These are phyloP conservation scores for Pectinophora gossypiella DNA, from an alignment of 1,140 invertebrate genomes.

Conservation along the genomic window DNA sequence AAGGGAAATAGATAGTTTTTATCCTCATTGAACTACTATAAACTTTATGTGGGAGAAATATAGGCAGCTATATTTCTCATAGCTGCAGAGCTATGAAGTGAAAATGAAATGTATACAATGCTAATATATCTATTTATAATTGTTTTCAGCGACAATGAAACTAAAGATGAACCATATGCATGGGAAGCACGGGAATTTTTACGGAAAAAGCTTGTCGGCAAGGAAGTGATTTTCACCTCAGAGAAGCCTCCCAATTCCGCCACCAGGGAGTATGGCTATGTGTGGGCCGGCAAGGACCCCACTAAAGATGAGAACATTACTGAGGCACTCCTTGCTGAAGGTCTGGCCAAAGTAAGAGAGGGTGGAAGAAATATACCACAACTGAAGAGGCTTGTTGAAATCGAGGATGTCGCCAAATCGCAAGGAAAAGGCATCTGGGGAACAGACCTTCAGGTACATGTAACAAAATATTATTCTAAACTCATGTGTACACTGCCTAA, in stretches of 20 bases:
- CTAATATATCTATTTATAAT: slow-evolving; percentile 11
- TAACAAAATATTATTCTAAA: no score
- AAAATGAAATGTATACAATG: no score
- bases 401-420: slow-evolving; percentile 94
- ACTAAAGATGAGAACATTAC: slow-evolving; percentile 89
- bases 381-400: slow-evolving; percentile 82
- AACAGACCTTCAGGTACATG: slow-evolving; percentile 48
- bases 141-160: slow-evolving; percentile 77
- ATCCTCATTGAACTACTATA: no score
- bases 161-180: slow-evolving; percentile 93
- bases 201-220: slow-evolving; percentile 93
- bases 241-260: slow-evolving; percentile 84
- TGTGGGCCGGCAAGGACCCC: slow-evolving; percentile 90
- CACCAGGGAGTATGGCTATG: slow-evolving; percentile 88
- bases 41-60: no score
- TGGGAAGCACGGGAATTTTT: slow-evolving; percentile 98
- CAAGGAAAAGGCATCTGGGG: slow-evolving; percentile 92
- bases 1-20: no score
- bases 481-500: no score
- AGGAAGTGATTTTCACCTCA: slow-evolving; percentile 88
- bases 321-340: slow-evolving; percentile 91
- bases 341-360: slow-evolving; percentile 89
- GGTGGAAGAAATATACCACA: slow-evolving; percentile 81
- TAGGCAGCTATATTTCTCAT: no score
- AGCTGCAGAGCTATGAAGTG: no score